Percentiles rank a stretch among this genome's conserved stretches.
Conservation (phyloP, 2,797 vertebrate genomes). For the Neosilurus mollespiculum region DNA sequence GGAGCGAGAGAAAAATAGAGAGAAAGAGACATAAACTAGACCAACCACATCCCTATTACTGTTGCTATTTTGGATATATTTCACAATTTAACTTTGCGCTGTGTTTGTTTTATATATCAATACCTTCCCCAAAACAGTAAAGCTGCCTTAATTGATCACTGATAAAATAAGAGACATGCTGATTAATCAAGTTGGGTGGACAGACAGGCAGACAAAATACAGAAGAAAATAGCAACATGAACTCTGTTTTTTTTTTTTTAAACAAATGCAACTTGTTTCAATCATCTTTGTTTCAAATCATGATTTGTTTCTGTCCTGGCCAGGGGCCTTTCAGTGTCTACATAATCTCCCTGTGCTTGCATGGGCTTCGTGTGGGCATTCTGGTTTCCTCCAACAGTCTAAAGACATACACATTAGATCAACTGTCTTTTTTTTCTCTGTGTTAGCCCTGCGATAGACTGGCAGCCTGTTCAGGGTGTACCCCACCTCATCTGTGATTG, state of each 20-base stretch:
- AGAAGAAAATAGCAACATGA: background rate
- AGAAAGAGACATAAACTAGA: constrained; percentile 23
- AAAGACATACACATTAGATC: too few species aligned
- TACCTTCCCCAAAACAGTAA: background rate
- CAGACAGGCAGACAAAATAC: background rate
- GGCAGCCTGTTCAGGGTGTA: too few species aligned
- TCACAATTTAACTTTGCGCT: constrained; percentile 7
- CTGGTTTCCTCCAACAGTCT: too few species aligned
- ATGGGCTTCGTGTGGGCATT: too few species aligned
- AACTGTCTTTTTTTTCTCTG: too few species aligned
- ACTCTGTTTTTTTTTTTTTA: background rate
- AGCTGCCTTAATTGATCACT: background rate
- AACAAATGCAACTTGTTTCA: constrained; percentile 5
- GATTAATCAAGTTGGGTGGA: background rate
- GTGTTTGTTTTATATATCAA: background rate
- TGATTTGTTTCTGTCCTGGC: too few species aligned
- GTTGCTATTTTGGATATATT: constrained; percentile 24
- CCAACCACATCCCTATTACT: constrained; percentile 39
- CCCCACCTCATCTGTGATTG: too few species aligned
- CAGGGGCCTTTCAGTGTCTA: too few species aligned
- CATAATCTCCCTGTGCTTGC: too few species aligned
- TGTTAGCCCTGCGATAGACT: too few species aligned
- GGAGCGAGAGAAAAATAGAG: background rate
- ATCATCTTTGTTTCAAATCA: background rate
- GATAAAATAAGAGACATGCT: background rate